Base-by-base conservation (phyloP, 2,797 vertebrate species). In the Sebastes matsubarae region DNA sequence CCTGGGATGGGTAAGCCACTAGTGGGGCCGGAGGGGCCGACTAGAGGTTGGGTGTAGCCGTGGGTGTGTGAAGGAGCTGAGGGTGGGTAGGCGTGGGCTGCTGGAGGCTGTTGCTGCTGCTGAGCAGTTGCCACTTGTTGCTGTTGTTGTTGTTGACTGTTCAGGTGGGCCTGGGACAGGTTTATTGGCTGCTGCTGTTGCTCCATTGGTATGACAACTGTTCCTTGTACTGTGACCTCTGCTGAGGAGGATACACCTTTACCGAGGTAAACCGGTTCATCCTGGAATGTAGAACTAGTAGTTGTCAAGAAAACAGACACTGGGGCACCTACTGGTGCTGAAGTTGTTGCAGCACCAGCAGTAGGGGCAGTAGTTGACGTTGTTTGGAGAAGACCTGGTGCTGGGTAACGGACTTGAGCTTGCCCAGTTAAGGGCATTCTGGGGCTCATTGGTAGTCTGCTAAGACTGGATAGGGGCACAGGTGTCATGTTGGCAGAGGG, bases 241-340 rank as follows among this genome's bases (percentile, higher is more conserved):
- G 82, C 75, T 4, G 89, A 81, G 1, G 95, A 80, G 0, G 94
- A 77, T 0, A 96, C 94, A 3, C 97, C 94, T 85, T 97, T 99
- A 67, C 98, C 98, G 29, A 99, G 94, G 88, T 98, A 99, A 57
- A 99, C 93, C 0, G 98, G 98, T 0, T 96, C 95, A 82, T 99
- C 97, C 69, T 97, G 95, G 66, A 92, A 66, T 79, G 77, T 75
- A 34, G 89, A 89, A 50, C 86, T 85, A 38, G 85, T 36, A 58
- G 74, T 29, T 73, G 91, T 59, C 72, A 90, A 79, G 18, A 88
- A 72, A 64, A 79, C 63, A 22, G 86, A 86, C 5, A 86, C 50
- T 22, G 82, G 73, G 22, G 86, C 86, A 79, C 86, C 84, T n/a
- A 67, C 25, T 72, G 87, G 81, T 79, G 76, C 83, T 70, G 86